Evolutionary conservation across 2,113 vertebrate species (phyloP), one percentile per base, ranked within the genome.

Genomic region (Patagioenas fasciata): DNA sequence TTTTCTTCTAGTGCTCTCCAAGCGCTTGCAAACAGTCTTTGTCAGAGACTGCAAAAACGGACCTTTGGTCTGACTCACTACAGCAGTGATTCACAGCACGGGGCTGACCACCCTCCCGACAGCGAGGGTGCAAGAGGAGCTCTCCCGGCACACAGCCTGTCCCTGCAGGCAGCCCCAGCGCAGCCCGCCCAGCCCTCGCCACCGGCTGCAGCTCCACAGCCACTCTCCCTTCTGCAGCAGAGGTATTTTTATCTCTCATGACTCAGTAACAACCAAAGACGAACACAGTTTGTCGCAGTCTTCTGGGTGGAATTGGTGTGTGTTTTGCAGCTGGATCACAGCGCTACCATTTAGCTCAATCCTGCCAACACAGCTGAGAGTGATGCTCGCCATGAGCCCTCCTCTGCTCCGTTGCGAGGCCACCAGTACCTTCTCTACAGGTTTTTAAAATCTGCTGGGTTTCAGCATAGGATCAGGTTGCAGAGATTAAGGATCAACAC

Each of bases 191-290:
- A 32, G 21, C 79, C 38, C 66, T 6, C 5, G 15, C 62, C 71
- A 32, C 66, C 11, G 32, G 5, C 93, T 86, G 90, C 90, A 40
- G 87, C 95, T 74, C 93, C 67, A 51, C 64, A 40, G 34, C 66
- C 25, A 1, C 81, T 87, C 85, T 51, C 67, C 66, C 64, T 86
- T 80, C 92, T 89, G 83, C 95, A 89, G 88, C 84, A 34, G 82
- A 94, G 85, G 93, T 92, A 95, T 96, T 96, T 97, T 95, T 96
- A 96, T 92, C 95, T 85, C 88, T 88, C 95, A 77, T 86, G 90
- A 96, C 77, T 96, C 96, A 94, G 80, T 95, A 94, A 70, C 82
- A 92, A 78, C 80, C 72, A 62, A 67, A 92, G 87, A 88, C 86
- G 64, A 79, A 73, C 89, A 75, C 31, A 70, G 78, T 54, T 89